phyloP scores from a whole-genome alignment of 2,113 vertebrate species.

The Jacana jacana region DNA sequence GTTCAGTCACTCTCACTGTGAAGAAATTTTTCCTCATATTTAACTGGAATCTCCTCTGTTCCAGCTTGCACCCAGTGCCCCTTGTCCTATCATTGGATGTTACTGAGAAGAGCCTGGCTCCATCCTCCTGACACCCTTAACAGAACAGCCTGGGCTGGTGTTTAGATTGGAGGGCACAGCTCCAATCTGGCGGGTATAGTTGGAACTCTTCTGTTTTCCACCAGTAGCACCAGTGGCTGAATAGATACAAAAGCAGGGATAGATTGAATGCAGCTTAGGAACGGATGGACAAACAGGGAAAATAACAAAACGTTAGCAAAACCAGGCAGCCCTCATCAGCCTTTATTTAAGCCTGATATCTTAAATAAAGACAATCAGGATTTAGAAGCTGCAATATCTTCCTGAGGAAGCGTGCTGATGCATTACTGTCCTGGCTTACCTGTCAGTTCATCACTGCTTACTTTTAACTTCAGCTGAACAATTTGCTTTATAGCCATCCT shows the following conservation, averaged over 20 bases:
- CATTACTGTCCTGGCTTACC: rapidly evolving
- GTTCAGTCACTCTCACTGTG: too few species aligned
- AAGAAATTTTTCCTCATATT: too few species aligned
- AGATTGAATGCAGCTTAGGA: not conserved
- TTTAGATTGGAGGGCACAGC: not conserved
- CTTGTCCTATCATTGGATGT: too few species aligned
- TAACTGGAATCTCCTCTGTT: too few species aligned
- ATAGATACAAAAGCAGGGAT: not conserved
- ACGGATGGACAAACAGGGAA: not conserved
- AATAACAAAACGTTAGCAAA: not conserved
- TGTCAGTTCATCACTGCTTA: not conserved
- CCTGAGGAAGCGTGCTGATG: not conserved
- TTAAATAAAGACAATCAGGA: not conserved
- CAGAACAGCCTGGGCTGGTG: not conserved
- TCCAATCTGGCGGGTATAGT: not conserved
- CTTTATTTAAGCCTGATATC: not conserved
- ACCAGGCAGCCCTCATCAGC: not conserved
- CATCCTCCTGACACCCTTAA: too few species aligned
- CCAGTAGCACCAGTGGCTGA: not conserved
- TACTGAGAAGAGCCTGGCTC: too few species aligned
- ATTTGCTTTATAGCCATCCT: not conserved
- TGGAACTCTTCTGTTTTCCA: not conserved
- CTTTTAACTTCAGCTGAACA: not conserved
- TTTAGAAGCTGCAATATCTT: not conserved
- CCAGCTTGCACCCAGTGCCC: too few species aligned